These are phyloP conservation scores for Gymnodraco acuticeps DNA, from an alignment of 2,797 vertebrate species.

Conservation along the genomic window DNA sequence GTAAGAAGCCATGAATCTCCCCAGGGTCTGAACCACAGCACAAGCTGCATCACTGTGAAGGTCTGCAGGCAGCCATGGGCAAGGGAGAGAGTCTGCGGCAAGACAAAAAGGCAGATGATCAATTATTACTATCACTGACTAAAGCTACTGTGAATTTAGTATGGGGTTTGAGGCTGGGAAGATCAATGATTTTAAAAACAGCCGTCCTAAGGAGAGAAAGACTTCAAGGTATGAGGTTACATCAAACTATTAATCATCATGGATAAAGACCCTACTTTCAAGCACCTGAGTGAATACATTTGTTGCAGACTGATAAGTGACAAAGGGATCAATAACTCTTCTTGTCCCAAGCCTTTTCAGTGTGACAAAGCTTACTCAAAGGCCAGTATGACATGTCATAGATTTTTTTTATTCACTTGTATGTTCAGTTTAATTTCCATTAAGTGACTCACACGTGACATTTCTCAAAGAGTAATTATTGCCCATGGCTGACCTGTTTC, in stretches of 20 bases:
- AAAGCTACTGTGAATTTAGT: background rate
- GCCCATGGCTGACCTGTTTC: constrained; percentile 47
- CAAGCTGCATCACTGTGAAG: constrained; percentile 84
- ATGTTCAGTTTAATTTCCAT: background rate
- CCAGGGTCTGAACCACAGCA: constrained; percentile 90
- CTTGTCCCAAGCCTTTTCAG: background rate
- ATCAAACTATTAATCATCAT: background rate
- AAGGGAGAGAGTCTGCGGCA: constrained; percentile 70
- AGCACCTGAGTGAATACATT: background rate
- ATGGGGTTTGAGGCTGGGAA: background rate
- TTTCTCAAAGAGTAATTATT: background rate
- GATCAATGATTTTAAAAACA: background rate
- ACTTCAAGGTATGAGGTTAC: background rate
- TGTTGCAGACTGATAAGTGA: background rate
- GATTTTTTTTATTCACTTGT: background rate
- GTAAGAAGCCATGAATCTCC: constrained; percentile 96
- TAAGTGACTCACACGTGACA: background rate
- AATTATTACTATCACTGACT: background rate
- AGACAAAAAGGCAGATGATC: constrained; percentile 6
- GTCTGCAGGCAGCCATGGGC: constrained; percentile 62
- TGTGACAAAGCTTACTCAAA: background rate
- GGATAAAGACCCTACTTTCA: background rate
- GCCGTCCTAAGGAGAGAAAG: background rate
- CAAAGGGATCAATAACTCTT: background rate
- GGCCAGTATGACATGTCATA: background rate